These are phyloP conservation scores for Delphinus delphis DNA, from an alignment of 2,113 vertebrate species.

Conservation along the genomic window DNA sequence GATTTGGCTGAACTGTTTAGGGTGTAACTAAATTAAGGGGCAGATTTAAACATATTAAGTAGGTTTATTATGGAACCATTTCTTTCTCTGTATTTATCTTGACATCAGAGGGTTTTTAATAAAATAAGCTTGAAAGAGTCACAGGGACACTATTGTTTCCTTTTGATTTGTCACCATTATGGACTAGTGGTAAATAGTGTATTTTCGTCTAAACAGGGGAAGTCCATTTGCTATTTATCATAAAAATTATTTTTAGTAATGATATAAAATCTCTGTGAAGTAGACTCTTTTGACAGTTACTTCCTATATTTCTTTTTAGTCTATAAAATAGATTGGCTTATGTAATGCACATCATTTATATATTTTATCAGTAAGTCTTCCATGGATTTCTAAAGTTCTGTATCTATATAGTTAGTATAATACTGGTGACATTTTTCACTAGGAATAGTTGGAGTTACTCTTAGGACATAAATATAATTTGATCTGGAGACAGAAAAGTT, in stretches of 20 bases:
- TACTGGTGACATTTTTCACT: background rate
- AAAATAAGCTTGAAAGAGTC: background rate
- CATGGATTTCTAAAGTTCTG: background rate
- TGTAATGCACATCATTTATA: background rate
- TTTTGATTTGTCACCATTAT: slow-evolving; percentile 31
- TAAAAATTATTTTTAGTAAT: slow-evolving; percentile 25
- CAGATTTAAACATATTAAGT: background rate
- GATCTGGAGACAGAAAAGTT: background rate
- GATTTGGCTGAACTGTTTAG: background rate
- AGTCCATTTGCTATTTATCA: background rate
- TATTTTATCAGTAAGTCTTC: background rate
- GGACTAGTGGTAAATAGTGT: background rate
- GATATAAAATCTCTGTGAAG: background rate
- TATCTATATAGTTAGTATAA: background rate
- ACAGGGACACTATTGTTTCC: background rate
- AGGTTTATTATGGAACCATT: background rate
- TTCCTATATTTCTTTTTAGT: slow-evolving; percentile 11
- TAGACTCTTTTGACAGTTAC: background rate
- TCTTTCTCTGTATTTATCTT: slow-evolving; percentile 12
- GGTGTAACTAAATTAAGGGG: slow-evolving; percentile 18
- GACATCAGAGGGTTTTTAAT: background rate
- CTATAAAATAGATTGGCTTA: background rate
- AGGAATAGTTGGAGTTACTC: background rate
- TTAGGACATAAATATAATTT: background rate
- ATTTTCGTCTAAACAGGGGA: background rate